Evolutionary conservation across 2,888 invertebrate species (phyloP).

Genomic region (Tortricodes alternella): DNA sequence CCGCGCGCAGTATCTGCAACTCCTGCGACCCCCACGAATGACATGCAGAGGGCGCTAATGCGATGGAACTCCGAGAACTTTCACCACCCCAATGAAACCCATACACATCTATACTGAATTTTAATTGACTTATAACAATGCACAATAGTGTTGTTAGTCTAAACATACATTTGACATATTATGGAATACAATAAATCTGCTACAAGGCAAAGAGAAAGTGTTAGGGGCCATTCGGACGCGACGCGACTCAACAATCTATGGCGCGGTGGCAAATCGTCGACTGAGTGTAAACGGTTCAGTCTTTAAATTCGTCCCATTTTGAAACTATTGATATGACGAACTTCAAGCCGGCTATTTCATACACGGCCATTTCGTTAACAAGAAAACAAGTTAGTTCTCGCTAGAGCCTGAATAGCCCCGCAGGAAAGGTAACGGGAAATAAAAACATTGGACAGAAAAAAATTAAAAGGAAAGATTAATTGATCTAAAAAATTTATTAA

Average conservation of each 20-base stretch:
- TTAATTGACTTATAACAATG: slow-evolving; percentile 31
- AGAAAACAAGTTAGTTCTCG: neutral
- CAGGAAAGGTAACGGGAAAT: slow-evolving; percentile 39
- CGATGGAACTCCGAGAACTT: too few species aligned
- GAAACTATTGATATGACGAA: neutral
- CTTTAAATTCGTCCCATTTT: neutral
- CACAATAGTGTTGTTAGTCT: slow-evolving; percentile 29
- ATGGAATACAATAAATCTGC: slow-evolving; percentile 21
- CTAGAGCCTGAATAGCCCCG: slow-evolving; percentile 14
- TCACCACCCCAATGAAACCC: slow-evolving; percentile 24
- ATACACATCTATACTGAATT: slow-evolving; percentile 25
- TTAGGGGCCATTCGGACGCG: slow-evolving; percentile 14
- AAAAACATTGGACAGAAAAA: slow-evolving; percentile 40
- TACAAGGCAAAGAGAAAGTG: slow-evolving; percentile 19
- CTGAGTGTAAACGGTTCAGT: slow-evolving; percentile 10
- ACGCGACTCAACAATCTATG: neutral
- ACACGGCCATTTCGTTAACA: neutral
- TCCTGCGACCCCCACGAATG: too few species aligned
- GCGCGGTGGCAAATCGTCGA: neutral
- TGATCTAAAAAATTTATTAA: slow-evolving; percentile 83
- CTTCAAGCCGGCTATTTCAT: neutral
- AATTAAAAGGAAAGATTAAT: slow-evolving; percentile 60
- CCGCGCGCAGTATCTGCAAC: too few species aligned
- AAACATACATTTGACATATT: slow-evolving; percentile 25
- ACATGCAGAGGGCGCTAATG: too few species aligned